phyloP scores from a whole-genome alignment of 2,113 vertebrate genomes.

The Oryzias woworae region DNA sequence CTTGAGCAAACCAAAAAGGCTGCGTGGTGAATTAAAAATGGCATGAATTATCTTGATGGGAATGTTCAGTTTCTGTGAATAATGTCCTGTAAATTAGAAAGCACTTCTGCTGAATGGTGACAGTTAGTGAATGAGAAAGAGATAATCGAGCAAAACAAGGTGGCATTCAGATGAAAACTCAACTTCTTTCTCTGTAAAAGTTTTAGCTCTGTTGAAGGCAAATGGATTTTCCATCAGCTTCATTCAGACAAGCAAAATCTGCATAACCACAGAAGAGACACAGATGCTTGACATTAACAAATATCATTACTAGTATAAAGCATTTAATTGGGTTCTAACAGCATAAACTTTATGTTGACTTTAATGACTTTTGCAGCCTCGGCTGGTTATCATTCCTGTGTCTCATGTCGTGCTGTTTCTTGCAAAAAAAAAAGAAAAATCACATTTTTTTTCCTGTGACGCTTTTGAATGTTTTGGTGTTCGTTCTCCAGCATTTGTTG shows the following conservation, averaged over 20 bases:
- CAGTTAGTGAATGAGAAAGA: not conserved
- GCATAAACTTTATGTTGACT: not conserved
- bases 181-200: not conserved
- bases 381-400: not conserved
- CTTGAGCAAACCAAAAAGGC: no score
- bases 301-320: not conserved
- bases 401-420: constrained; percentile 1
- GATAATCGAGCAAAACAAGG: not conserved
- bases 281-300: no score
- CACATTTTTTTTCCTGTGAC: not conserved
- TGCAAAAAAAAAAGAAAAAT: not conserved
- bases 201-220: not conserved
- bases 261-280: not conserved
- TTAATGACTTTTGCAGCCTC: not conserved
- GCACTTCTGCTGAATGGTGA: constrained; percentile 4
- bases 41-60: not conserved
- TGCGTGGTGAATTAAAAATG: constrained; percentile 4
- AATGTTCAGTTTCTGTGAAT: constrained; percentile 11
- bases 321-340: not conserved
- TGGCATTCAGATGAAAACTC: constrained; percentile 1
- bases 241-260: not conserved
- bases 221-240: not conserved
- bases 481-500: constrained; percentile 2
- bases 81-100: constrained; percentile 15
- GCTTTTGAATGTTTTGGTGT: constrained; percentile 2